These are phyloP conservation scores for Ectemnius lituratus DNA, from an alignment of 2,888 invertebrate genomes.

Conservation along the genomic window DNA sequence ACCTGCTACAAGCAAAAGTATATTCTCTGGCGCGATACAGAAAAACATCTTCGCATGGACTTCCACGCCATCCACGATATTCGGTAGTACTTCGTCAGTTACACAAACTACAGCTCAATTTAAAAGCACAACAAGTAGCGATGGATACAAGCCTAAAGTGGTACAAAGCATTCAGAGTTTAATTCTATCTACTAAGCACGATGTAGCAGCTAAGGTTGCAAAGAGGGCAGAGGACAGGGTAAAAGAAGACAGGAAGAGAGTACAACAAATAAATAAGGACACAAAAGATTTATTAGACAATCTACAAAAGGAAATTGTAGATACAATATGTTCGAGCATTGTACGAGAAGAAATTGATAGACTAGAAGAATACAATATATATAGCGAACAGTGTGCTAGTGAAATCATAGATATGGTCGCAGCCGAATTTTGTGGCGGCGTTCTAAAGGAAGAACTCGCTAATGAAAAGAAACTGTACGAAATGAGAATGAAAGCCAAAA, in stretches of 20 bases:
- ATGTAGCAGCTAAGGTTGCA: too few species aligned
- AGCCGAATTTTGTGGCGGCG: slow-evolving; percentile 66
- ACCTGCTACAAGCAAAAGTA: slow-evolving; percentile 48
- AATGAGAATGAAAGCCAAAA: slow-evolving; percentile 73
- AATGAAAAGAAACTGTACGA: slow-evolving; percentile 73
- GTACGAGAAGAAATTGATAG: slow-evolving; percentile 61
- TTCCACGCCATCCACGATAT: slow-evolving; percentile 25
- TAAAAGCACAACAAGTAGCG: too few species aligned
- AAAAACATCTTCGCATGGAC: slow-evolving; percentile 49
- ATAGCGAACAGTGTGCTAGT: slow-evolving; percentile 58
- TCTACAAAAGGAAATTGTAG: slow-evolving; percentile 59
- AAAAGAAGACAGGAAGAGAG: slow-evolving; percentile 17
- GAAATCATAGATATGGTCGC: slow-evolving; percentile 67
- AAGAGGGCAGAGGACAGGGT: too few species aligned
- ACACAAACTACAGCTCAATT: slow-evolving; percentile 14
- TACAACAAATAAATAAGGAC: slow-evolving; percentile 58
- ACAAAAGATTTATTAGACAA: slow-evolving; percentile 60
- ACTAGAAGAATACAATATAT: slow-evolving; percentile 59
- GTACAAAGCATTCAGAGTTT: too few species aligned
- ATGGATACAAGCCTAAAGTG: too few species aligned
- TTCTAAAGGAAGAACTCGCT: slow-evolving; percentile 73
- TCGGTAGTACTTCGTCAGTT: slow-evolving; percentile 21
- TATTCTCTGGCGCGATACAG: slow-evolving; percentile 48
- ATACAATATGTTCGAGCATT: slow-evolving; percentile 60
- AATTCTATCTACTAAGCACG: too few species aligned